Base-by-base conservation (phyloP, 2,797 vertebrate species). In the Rhinoraja longicauda region DNA sequence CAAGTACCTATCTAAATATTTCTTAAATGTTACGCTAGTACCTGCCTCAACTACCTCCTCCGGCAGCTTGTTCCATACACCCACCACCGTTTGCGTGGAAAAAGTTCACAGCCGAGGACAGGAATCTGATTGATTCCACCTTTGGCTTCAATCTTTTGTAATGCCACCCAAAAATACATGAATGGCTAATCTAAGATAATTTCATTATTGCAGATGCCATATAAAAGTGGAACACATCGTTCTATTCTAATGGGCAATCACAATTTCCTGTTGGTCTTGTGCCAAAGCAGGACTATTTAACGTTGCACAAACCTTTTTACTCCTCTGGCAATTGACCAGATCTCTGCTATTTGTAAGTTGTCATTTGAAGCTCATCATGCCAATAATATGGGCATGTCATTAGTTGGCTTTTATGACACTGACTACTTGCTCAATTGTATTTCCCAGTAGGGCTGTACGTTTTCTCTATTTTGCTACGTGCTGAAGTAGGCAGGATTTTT, bases 221-320 rank as follows among this genome's bases (percentile, higher is more conserved):
- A 57, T 75, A 75, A 92, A 90, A 91, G 75, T n/a, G 39, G 45
- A 92, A 57, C 24, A 75, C 90, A 75, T 57, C 10, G 13, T 92
- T 75, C 70, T 57, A 24, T 92, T 92, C 70, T 75, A 75, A n/a
- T 53, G 45, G 90, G 70, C 70, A 92, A 75, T 92, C 39, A n/a
- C 72, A 75, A 92, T 92, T 75, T 92, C 90, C 70, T n/a, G 4
- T 92, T 92, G 90, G 90, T 53, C 45, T 19, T 53, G 12, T 92
- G 90, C 90, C 90, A 92, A 13, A 29, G 72, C 39, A 75, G 24
- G 36, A 9, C 2, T 70, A 75, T 75, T 91, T 72, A 91, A 73
- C 36, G 45, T 45, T 13, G 90, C 13, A 72, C 36, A 91, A 29
- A 45, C 90, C 36, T 53, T 53, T 73, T 91, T 73, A 26, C 67